phyloP scores from a whole-genome alignment of 2,113 vertebrate species.

The Columba janthina region DNA sequence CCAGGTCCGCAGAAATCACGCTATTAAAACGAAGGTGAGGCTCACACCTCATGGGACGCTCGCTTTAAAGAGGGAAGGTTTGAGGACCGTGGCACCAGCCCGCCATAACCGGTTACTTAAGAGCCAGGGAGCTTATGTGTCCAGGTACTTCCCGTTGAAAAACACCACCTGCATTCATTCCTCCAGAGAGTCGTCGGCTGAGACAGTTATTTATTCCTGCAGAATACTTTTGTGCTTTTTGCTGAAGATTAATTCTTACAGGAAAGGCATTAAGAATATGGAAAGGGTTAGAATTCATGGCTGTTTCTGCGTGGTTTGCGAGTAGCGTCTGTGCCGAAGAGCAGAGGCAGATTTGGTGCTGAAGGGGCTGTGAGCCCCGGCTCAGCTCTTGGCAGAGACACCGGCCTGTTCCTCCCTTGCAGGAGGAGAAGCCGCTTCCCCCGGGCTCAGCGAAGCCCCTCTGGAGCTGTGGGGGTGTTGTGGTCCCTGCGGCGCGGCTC shows the following conservation, averaged over 20 bases:
- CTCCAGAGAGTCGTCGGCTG: rapidly evolving
- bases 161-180: rapidly evolving
- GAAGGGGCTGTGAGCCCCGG: background rate
- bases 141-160: background rate
- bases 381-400: background rate
- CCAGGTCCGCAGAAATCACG: background rate
- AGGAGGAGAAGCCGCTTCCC: rapidly evolving
- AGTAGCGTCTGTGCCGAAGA: background rate
- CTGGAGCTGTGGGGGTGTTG: background rate
- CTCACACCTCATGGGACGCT: background rate
- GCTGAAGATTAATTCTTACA: background rate
- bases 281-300: background rate
- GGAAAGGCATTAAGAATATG: background rate
- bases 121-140: background rate
- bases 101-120: rapidly evolving
- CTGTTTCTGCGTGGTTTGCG: background rate
- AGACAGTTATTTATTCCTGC: background rate
- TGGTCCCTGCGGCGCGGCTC: rapidly evolving
- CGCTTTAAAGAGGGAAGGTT: rapidly evolving
- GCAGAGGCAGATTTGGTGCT: background rate
- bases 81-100: background rate
- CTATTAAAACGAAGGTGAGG: background rate
- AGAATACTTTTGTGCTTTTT: background rate
- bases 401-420: background rate
- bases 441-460: background rate